Evolutionary conservation across 2,113 vertebrate species (phyloP), one percentile per base, ranked within the genome.

Genomic region (Tautogolabrus adspersus): DNA sequence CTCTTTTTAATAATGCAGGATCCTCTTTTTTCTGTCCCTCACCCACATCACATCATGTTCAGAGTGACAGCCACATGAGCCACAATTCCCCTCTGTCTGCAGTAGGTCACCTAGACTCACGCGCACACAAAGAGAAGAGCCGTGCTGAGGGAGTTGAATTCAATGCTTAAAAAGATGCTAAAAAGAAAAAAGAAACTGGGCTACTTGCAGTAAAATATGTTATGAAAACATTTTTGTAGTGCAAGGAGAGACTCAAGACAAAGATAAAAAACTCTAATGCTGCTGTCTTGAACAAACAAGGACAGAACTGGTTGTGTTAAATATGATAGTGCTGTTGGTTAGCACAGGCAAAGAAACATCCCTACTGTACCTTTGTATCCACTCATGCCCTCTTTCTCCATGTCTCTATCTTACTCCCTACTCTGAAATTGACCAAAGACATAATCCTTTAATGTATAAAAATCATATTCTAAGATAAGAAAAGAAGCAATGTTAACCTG

Each of bases 1-100:
- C 79, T 76, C 77, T 80, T 88, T 83, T 93, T 74, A 92, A 91
- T 93, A 93, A 93, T 92, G 82, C 83, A 94, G 60, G 34, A 82
- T 49, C 66, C 59, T 68, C 66, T 79, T 87, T 79, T 78, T 72
- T 59, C 71, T 58, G 63, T 80, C 68, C 75, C 65, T 40, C 57
- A 61, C 64, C 40, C 62, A 61, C 74, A 47, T 88, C 67, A 56
- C 81, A 80, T 80, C 73, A 18, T 56, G 67, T 88, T 84, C 75
- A 72, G 71, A 85, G 79, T 81, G 91, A 92, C 84, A 81, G 83
- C 76, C 75, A 81, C 82, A 87, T 68, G 81, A 91, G 87, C 82
- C 77, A 81, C 79, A 61, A 10, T 59, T 60, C 74, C 42, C 54
- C 72, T 44, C 23, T 62, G 82, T 9, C 70, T 62, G 60, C 54